Evolutionary conservation across 2,113 vertebrate genomes (phyloP), one percentile per base, ranked within the genome.

Genomic region (Limanda limanda): DNA sequence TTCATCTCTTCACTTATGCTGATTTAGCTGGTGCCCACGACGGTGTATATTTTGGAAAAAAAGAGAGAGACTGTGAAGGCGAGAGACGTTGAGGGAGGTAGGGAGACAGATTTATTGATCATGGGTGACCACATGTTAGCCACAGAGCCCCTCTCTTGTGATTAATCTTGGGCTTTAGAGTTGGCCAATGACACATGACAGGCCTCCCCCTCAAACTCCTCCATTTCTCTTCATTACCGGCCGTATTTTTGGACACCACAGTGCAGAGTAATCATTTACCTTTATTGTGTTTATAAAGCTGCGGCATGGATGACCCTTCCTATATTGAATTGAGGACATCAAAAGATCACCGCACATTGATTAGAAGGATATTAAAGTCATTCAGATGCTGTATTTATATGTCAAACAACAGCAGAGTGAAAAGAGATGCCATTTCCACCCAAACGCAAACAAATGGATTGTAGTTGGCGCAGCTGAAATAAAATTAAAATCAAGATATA

Each of bases 341-440:
- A 96, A 98, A 99, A 99, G 97, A 99, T 94, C 96, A 97, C 94
- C 93, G 96, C 95, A 93, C 97, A 99, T 99, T 97, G 97, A 99
- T 98, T 97, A 96, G 93, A 66, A 94, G 92, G 95, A 97, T 98
- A 98, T 98, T 97, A 97, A 97, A 97, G 96, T 96, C 96, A 96
- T 95, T 96, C 96, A 96, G 94, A 96, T 97, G 93, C 94, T 95
- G 93, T 93, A 96, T 97, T 96, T 96, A 96, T 96, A 97, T 96
- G 96, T 96, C 96, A 98, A 95, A 96, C 93, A 95, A 91, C 95
- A 95, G 89, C 94, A 93, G 92, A 95, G 89, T 92, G 89, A 91
- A 92, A 92, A 90, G 82, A 82, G 89, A 92, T 87, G 85, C 83
- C 91, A 89, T 93, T 90, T 89, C 73, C 59, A 54, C 54, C 74